phyloP scores from a whole-genome alignment of 2,888 invertebrate species.

The Myopa tessellatipennis region DNA sequence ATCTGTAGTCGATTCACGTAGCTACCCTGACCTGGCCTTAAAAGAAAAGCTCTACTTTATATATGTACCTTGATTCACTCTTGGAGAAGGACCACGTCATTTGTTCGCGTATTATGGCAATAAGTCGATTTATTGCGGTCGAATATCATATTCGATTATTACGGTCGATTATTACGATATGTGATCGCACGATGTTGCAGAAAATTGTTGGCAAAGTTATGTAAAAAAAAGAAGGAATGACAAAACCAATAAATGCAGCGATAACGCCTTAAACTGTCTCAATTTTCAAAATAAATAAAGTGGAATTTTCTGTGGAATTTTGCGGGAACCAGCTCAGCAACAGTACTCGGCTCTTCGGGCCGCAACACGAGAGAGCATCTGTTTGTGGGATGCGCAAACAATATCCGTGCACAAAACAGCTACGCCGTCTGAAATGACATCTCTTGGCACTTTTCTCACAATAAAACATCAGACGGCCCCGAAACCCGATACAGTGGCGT shows the following conservation, averaged over 20 bases:
- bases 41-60: too few species aligned
- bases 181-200: neutral
- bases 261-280: constrained; percentile 23
- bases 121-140: too few species aligned
- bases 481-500: constrained; percentile 20
- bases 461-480: neutral
- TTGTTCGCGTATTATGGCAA: too few species aligned
- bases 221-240: neutral
- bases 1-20: too few species aligned
- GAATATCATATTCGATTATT: too few species aligned
- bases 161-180: too few species aligned
- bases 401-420: constrained; percentile 19
- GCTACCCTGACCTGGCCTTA: too few species aligned
- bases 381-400: constrained; percentile 14
- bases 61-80: too few species aligned
- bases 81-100: too few species aligned
- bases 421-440: constrained; percentile 32
- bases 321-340: constrained; percentile 3
- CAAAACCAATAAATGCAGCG: too few species aligned
- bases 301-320: constrained; percentile 16
- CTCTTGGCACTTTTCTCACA: constrained; percentile 21
- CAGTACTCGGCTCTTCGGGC: neutral
- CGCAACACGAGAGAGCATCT: constrained; percentile 6
- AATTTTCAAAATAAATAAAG: constrained; percentile 32
- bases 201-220: neutral